These are phyloP conservation scores for Torymus texanus DNA, from an alignment of 2,888 invertebrate species.

Conservation along the genomic window DNA sequence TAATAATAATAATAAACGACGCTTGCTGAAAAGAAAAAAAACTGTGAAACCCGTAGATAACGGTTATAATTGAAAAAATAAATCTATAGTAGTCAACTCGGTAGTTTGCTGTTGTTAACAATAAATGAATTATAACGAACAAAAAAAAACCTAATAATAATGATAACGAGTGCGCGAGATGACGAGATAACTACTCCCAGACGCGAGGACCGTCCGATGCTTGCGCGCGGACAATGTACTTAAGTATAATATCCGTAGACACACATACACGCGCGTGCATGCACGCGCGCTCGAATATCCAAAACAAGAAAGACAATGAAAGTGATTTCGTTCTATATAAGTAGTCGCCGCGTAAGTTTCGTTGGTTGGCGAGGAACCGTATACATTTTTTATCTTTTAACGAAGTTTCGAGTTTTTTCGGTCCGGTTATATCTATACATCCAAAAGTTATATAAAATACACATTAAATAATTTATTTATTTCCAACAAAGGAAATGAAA, in stretches of 20 bases:
- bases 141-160: constrained; percentile 18
- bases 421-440: no score
- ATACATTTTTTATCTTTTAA: no score
- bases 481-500: no score
- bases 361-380: neutral
- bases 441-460: no score
- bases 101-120: constrained; percentile 72
- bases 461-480: no score
- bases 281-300: neutral
- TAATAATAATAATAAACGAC: constrained; percentile 16
- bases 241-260: neutral
- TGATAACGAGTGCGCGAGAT: constrained; percentile 20
- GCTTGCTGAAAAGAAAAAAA: no score
- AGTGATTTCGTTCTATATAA: neutral
- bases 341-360: neutral
- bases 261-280: no score
- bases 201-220: constrained; percentile 56
- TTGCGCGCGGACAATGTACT: constrained; percentile 1
- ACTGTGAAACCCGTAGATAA: constrained; percentile 11
- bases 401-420: no score
- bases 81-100: constrained; percentile 59
- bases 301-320: neutral
- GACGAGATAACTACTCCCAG: constrained; percentile 4
- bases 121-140: constrained; percentile 56
- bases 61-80: constrained; percentile 31